Evolutionary conservation across 2,113 vertebrate genomes (phyloP).

Genomic region (Pteruthius melanotis): DNA sequence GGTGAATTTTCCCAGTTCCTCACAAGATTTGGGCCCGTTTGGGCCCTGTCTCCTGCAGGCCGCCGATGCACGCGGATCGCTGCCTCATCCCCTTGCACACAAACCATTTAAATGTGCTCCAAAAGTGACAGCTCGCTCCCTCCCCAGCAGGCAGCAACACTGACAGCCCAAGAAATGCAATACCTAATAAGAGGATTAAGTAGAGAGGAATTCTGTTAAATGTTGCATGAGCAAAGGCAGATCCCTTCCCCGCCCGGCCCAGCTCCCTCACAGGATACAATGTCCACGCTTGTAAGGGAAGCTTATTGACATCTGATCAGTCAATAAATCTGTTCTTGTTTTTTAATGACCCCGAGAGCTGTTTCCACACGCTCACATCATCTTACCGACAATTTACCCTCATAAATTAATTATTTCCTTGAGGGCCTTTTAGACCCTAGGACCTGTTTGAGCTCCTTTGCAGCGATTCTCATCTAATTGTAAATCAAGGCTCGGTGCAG

Average conservation of each 20-base stretch:
- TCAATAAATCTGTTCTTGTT: constrained; percentile 1
- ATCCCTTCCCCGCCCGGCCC: not conserved
- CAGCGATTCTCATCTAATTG: not conserved
- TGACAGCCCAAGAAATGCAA: not conserved
- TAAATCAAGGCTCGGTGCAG: not conserved
- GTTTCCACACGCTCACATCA: not conserved
- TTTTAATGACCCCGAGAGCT: constrained; percentile 36
- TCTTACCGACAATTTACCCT: constrained; percentile 31
- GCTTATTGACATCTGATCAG: constrained; percentile 31
- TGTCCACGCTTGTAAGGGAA: constrained; percentile 33
- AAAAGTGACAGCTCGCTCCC: fast-evolving
- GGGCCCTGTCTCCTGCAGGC: not conserved
- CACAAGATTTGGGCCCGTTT: not conserved
- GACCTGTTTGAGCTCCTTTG: not conserved
- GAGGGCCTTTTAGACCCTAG: not conserved
- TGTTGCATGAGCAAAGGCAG: constrained; percentile 37
- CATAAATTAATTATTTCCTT: constrained; percentile 12
- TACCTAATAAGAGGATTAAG: constrained; percentile 64
- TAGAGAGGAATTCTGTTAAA: constrained; percentile 51
- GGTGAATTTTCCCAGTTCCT: not conserved
- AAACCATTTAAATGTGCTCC: fast-evolving
- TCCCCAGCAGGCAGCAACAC: not conserved
- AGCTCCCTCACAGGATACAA: constrained; percentile 14
- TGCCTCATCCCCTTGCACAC: not conserved
- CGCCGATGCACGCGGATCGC: fast-evolving